Base-by-base conservation (phyloP, 1,140 invertebrate genomes). In the Trichonephila inaurata region DNA sequence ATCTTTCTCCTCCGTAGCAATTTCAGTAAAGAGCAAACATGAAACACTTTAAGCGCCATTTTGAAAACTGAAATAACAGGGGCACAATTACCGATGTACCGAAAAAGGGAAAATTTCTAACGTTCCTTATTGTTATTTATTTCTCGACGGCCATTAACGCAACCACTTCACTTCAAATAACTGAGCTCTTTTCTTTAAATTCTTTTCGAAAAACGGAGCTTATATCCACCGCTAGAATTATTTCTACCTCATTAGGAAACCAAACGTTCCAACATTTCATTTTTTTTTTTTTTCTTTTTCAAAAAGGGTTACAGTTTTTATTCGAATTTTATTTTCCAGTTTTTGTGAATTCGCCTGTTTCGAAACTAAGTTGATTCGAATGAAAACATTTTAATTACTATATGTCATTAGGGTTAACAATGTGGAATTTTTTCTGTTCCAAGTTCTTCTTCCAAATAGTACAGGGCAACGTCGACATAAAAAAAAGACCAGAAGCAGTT, bases 371-470 rank as follows among this genome's bases (percentile, higher is more conserved):
- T 16, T 24, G 66, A 69, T 69, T 69, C 66, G 66, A 69, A 64
- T 28, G 62, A 88, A 88, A 88, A 88, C 61, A 88, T 88, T 88
- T 88, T 88, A 88, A 88, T 88, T 88, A 88, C 86, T 44, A 24
- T 24, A 88, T 40, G 62, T 88, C 86, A 88, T 88, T 88, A 88
- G 62, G 24, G 40, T 19, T 88, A 88, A 88, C 86, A 88, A 88
- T 88, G 60, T 28, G 19, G 61, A 66, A 21, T 88, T 88, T 88
- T 69, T 88, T 51, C 51, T 61, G 58, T 16, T 28, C 3, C 58
- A 14, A 64, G 86, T 69, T 62, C 19, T 19, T 21, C 24, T 14
- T 69, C 66, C 24, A 69, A 28, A 28, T 69, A 10, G 66, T 24
- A 28, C 7, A 69, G n/a, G n/a, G n/a, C n/a, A 69, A 69, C 14